phyloP scores from a whole-genome alignment of 2,888 invertebrate genomes.

The Dyspetes luteomarginatus region DNA sequence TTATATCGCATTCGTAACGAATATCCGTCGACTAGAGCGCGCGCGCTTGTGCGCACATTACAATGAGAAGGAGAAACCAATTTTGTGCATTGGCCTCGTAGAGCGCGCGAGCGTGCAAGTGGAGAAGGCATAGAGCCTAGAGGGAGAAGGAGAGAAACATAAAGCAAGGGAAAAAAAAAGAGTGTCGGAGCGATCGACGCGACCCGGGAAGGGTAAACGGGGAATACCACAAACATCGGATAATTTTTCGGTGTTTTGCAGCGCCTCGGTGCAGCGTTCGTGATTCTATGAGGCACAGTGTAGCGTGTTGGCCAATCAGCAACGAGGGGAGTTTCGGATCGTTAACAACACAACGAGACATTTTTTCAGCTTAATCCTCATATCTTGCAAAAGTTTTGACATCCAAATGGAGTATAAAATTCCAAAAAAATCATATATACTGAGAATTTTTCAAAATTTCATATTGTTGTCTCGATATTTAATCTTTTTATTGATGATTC shows the following conservation, averaged over 20 bases:
- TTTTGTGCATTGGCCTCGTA: slow-evolving; percentile 41
- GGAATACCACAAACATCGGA: slow-evolving; percentile 35
- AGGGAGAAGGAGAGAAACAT: background rate
- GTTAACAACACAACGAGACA: slow-evolving; percentile 71
- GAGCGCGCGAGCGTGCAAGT: slow-evolving; percentile 25
- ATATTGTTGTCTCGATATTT: background rate
- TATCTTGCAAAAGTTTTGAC: slow-evolving; percentile 18
- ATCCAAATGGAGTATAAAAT: background rate
- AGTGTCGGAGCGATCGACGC: slow-evolving; percentile 29
- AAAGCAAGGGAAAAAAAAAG: slow-evolving; percentile 17
- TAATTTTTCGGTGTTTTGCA: slow-evolving; percentile 41
- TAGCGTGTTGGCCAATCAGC: slow-evolving; percentile 67
- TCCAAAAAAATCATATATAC: background rate
- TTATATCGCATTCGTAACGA: slow-evolving; percentile 25
- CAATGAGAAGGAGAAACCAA: slow-evolving; percentile 57
- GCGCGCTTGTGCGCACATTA: slow-evolving; percentile 3
- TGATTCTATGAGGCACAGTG: slow-evolving; percentile 15
- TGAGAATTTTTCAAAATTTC: slow-evolving; percentile 1
- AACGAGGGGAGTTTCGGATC: slow-evolving; percentile 67
- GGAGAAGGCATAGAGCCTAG: too few relatives aligned
- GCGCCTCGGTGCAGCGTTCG: slow-evolving; percentile 37
- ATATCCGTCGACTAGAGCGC: slow-evolving; percentile 47
- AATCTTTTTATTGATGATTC: background rate
- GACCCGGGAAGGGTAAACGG: slow-evolving; percentile 26
- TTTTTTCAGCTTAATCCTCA: background rate